Evolutionary conservation across 2,888 invertebrate species (phyloP), one percentile per base, ranked within the genome.

Genomic region (Amiota mariae): DNA sequence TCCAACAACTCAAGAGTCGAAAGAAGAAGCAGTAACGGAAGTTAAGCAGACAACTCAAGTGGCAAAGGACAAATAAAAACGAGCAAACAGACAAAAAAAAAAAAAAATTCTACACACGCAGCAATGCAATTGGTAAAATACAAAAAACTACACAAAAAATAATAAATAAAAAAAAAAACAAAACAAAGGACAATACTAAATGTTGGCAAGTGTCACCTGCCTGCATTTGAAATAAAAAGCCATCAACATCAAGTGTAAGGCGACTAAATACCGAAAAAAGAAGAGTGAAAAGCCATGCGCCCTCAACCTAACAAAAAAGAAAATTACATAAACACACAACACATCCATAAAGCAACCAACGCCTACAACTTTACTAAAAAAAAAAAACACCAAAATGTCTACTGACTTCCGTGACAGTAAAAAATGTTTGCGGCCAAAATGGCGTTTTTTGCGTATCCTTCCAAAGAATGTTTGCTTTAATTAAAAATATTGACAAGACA

Each of bases 31-130:
- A 36, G 36, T 10, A 49, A 54, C 67, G 67, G 67, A 68, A 68
- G 67, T 51, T 9, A 68, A 51, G 51, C 67, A 68, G 67, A 68
- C 67, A 68, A 68, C 24, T 54, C 67, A 68, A 68, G 67, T 68
- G 67, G 59, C 59, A 20, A 12, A 59, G 59, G 12, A 20, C 18
- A 51, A 11, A 59, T 15, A 59, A 68, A 54, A 68, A 20, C 18
- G 54, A 54, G 36, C 36, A 6, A 13, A 54, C 20, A 11, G 15
- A 20, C 15, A 59, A 9, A 15, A 18, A n/a, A 15, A 15, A 57
- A 15, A 57, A n/a, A 59, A 59, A 59, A 15, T 11, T 9, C 8
- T 12, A 59, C 9, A 59, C 36, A 36, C 15, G 20, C 18, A 11
- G 20, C n/a, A 1, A 20, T 18, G 20, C 18, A 36, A 36, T 36